phyloP scores from a whole-genome alignment of 2,113 vertebrate genomes.

The Hepsetus odoe region DNA sequence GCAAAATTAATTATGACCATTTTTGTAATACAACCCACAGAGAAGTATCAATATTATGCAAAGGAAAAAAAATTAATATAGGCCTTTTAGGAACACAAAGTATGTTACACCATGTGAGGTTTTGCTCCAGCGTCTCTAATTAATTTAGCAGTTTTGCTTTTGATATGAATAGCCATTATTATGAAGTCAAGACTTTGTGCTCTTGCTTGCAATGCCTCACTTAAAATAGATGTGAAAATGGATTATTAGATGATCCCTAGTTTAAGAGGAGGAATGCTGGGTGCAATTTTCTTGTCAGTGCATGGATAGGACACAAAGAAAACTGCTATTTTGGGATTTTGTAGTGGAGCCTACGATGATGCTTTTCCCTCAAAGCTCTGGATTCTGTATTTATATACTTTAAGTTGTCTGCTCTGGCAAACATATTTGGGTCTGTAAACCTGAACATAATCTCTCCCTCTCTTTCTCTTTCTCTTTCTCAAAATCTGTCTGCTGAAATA shows the following conservation, averaged over 20 bases:
- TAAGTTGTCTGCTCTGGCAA: neutral
- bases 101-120: no score
- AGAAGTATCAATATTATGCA: no score
- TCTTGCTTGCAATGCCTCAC: no score
- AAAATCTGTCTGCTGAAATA: no score
- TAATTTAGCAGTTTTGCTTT: neutral
- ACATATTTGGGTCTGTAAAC: neutral
- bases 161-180: neutral
- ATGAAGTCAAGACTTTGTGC: neutral
- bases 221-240: no score
- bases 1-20: no score
- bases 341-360: neutral
- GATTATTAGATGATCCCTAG: neutral
- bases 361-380: neutral
- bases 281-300: conserved; percentile 7
- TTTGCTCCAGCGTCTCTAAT: neutral
- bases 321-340: neutral
- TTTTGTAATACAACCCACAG: no score
- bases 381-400: neutral
- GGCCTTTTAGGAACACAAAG: no score
- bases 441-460: conserved; percentile 4
- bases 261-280: neutral
- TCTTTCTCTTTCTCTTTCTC: neutral
- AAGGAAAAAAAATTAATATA: no score
- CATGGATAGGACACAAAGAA: neutral